These are phyloP conservation scores for Uloborus plumipes DNA, from an alignment of 2,888 invertebrate species.

Conservation along the genomic window DNA sequence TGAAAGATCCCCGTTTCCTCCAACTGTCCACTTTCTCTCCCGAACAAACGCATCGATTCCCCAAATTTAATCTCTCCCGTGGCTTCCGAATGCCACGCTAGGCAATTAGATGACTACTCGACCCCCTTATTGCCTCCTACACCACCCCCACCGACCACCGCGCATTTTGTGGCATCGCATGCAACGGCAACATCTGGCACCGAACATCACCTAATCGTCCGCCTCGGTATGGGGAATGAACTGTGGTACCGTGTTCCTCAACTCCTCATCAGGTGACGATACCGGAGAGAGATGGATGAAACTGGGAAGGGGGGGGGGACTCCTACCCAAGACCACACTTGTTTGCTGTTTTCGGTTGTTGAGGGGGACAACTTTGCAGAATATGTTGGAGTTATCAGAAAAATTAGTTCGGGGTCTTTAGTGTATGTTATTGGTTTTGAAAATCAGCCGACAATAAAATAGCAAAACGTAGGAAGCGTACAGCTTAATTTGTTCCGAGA, in stretches of 20 bases:
- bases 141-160: neutral
- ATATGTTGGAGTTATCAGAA: no score
- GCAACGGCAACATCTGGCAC: conserved; percentile 57
- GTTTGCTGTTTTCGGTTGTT: neutral
- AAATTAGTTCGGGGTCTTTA: no score
- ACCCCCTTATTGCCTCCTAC: neutral
- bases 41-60: no score
- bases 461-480: no score
- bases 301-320: conserved; percentile 10
- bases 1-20: no score
- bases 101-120: conserved; percentile 37
- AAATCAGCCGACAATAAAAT: no score
- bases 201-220: conserved; percentile 56
- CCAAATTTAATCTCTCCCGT: no score
- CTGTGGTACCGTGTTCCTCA: conserved; percentile 42
- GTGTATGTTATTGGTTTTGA: no score
- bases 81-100: neutral
- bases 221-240: conserved; percentile 26
- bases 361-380: no score
- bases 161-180: conserved; percentile 45
- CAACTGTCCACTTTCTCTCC: no score
- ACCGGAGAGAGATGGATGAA: conserved; percentile 34
- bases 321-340: conserved; percentile 4
- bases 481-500: no score
- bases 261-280: conserved; percentile 49